These are phyloP conservation scores for Atherinomorus stipes DNA, from an alignment of 2,113 vertebrate species.

Conservation along the genomic window DNA sequence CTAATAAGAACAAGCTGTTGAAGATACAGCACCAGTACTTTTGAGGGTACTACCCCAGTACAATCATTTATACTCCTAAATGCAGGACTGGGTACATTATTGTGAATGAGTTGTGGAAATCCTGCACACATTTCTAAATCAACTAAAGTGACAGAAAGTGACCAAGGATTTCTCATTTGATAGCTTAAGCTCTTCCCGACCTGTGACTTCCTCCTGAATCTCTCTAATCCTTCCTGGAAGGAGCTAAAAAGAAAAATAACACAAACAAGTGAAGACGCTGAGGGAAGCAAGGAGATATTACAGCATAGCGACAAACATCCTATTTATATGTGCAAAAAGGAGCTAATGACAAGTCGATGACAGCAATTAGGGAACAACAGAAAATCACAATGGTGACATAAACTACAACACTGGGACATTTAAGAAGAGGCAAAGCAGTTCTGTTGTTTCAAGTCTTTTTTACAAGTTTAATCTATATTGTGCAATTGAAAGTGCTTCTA, in stretches of 20 bases:
- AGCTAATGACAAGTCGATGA: not conserved
- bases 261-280: too few relatives aligned
- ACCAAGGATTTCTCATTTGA: not conserved
- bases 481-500: slow-evolving; percentile 48
- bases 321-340: not conserved
- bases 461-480: slow-evolving; percentile 59
- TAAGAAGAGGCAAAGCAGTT: slow-evolving; percentile 38
- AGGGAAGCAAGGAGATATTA: too few relatives aligned
- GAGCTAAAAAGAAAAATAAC: too few relatives aligned
- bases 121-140: too few relatives aligned
- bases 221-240: not conserved
- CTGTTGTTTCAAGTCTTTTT: slow-evolving; percentile 25
- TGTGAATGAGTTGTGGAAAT: not conserved
- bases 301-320: too few relatives aligned
- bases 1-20: too few relatives aligned
- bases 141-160: not conserved
- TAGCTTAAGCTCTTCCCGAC: not conserved
- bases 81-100: too few relatives aligned
- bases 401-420: not conserved
- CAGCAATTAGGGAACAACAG: not conserved
- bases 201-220: not conserved
- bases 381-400: not conserved
- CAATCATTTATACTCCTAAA: too few relatives aligned
- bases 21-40: too few relatives aligned
- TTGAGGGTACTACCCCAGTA: too few relatives aligned